Evolutionary conservation across 1,140 invertebrate species (phyloP).

Genomic region (Reticulitermes speratus): DNA sequence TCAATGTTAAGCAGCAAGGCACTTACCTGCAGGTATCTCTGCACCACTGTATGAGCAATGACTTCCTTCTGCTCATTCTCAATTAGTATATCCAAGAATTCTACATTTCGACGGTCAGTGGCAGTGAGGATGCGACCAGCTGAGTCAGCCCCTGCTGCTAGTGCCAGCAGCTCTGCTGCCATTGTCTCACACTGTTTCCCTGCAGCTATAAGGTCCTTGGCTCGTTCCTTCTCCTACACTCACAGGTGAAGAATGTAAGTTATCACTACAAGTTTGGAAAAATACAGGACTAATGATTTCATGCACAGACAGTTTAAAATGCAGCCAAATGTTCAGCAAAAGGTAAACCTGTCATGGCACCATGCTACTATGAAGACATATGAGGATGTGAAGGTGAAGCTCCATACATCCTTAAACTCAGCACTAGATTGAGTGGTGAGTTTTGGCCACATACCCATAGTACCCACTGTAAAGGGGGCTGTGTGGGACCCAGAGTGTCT

Average conservation of each 20-base stretch:
- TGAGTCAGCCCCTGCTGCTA: constrained; percentile 91
- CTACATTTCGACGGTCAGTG: constrained; percentile 86
- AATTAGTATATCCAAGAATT: constrained; percentile 96
- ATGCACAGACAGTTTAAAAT: too few relatives aligned
- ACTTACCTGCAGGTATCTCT: constrained; percentile 81
- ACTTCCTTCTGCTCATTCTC: constrained; percentile 99
- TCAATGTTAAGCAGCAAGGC: background rate
- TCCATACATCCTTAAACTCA: too few relatives aligned
- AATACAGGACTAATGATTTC: too few relatives aligned
- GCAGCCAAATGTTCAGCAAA: too few relatives aligned
- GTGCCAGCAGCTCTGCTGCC: constrained; percentile 92
- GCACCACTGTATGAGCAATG: constrained; percentile 84
- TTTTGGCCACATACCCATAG: too few relatives aligned
- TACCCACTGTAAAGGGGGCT: too few relatives aligned
- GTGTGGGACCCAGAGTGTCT: too few relatives aligned
- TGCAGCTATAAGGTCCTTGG: constrained; percentile 91
- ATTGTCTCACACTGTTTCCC: constrained; percentile 95
- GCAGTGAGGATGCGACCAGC: constrained; percentile 89
- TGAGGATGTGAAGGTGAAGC: too few relatives aligned
- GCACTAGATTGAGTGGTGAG: too few relatives aligned
- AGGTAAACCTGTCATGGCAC: too few relatives aligned
- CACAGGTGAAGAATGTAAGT: background rate
- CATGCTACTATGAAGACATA: too few relatives aligned
- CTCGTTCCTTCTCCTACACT: constrained; percentile 89
- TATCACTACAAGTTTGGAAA: background rate